Conservation (phyloP, 35 echinoderm and acorn worm genomes). For the Ophioderma brevispina region DNA sequence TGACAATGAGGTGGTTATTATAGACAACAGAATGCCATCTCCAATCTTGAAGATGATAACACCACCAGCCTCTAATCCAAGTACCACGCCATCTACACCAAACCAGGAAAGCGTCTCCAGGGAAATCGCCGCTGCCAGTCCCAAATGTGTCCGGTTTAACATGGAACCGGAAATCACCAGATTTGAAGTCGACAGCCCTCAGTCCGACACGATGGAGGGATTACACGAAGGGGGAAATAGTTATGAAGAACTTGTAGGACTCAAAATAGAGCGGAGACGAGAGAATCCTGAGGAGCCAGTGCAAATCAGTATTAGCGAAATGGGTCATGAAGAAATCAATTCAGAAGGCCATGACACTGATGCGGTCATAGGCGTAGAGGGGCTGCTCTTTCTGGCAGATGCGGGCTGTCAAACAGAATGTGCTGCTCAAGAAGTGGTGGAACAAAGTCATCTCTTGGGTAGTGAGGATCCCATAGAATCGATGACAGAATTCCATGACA, state of each 20-base stretch:
- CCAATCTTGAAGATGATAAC: not conserved
- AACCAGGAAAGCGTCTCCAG: constrained; percentile 67
- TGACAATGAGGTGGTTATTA: not conserved
- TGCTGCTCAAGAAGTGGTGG: constrained; percentile 19
- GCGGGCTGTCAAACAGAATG: constrained; percentile 59
- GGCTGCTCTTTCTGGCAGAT: constrained; percentile 55
- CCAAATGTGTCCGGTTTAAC: constrained; percentile 93
- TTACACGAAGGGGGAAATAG: constrained; percentile 20
- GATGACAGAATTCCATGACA: constrained; percentile 67
- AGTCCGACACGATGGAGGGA: constrained; percentile 14
- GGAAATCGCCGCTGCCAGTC: constrained; percentile 26
- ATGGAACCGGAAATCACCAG: constrained; percentile 89
- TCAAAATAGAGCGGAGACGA: not conserved
- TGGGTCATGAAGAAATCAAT: not conserved
- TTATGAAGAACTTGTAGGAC: constrained; percentile 23
- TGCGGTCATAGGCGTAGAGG: constrained; percentile 37
- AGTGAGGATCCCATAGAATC: constrained; percentile 41
- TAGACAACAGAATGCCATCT: not conserved
- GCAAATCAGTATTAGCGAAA: constrained; percentile 9
- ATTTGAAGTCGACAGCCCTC: constrained; percentile 77
- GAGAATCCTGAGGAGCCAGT: not conserved
- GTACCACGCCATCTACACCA: not conserved
- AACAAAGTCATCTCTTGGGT: constrained; percentile 17
- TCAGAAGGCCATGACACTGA: not conserved
- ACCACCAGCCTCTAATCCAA: not conserved